Evolutionary conservation across 2,797 vertebrate species (phyloP), one percentile per base, ranked within the genome.

Genomic region (Anomalospiza imberbis): DNA sequence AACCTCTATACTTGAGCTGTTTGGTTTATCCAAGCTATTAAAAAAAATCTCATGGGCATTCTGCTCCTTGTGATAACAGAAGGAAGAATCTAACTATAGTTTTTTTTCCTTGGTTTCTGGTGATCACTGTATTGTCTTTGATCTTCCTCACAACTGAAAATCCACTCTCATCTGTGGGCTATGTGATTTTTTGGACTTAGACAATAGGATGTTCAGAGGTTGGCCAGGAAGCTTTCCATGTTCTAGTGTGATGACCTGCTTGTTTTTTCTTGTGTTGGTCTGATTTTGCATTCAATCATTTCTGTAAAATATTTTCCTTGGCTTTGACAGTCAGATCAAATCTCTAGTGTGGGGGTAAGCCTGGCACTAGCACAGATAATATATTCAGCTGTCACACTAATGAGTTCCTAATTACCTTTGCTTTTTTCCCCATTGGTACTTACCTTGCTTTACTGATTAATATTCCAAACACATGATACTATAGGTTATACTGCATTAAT

Each of bases 341-440:
- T 81, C 89, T 90, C 77, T 93, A 36, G 29, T 76, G 74, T 70
- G 63, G 38, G 53, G 70, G 44, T 75, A 93, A 91, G 51, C 38
- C 50, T 75, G 51, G 26, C 25, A 50, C 32, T 81, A 85, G 38
- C 45, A 68, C 10, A 80, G 88, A 51, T 92, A 93, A 96, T 92
- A 75, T 94, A 93, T 96, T 96, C 91, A 88, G 51, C 91, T 88
- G 91, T 78, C 88, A 93, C 40, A 60, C 36, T 96, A 94, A 96
- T 79, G 90, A 95, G 60, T 81, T 94, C 60, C 54, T 94, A 95
- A 96, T 96, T 95, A 94, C 51, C 32, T 77, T 88, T 79, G 44
- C 36, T 79, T 90, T 91, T 93, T 85, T 65, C 11, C 61, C 70
- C 66, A 62, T 28, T 86, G 70, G n/a, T 73, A 22, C 58, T 86